These are phyloP conservation scores for Notolepis coatsorum DNA, from an alignment of 2,797 vertebrate genomes.

Conservation along the genomic window DNA sequence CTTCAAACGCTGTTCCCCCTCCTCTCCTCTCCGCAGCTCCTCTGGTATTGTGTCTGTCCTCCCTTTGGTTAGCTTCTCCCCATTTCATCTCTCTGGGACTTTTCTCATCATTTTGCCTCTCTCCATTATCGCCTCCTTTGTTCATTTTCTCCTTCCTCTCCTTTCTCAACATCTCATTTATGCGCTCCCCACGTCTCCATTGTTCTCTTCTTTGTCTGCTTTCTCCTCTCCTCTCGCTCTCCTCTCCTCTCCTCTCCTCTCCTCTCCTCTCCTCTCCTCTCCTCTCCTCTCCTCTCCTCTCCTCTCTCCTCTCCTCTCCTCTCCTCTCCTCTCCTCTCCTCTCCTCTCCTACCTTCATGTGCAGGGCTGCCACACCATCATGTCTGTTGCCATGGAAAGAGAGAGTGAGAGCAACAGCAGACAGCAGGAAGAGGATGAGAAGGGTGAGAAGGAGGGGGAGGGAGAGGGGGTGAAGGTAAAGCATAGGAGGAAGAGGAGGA, in stretches of 20 bases:
- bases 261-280: not conserved
- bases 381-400: conserved; percentile 77
- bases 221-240: conserved; percentile 8
- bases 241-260: conserved; percentile 8
- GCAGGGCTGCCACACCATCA: conserved; percentile 46
- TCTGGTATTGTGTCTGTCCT: conserved; percentile 41
- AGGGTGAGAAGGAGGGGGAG: conserved; percentile 20
- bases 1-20: conserved; percentile 55
- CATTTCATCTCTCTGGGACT: too few relatives aligned
- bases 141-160: conserved; percentile 28
- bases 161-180: not conserved
- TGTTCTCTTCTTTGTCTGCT: not conserved
- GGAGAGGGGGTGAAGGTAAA: conserved; percentile 23
- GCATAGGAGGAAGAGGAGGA: not conserved
- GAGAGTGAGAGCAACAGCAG: conserved; percentile 59
- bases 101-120: too few relatives aligned
- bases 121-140: too few relatives aligned
- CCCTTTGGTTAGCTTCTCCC: too few relatives aligned
- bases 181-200: not conserved
- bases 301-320: not conserved
- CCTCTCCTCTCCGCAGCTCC: conserved; percentile 40
- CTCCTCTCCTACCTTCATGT: conserved; percentile 26
- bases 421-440: conserved; percentile 27
- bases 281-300: not conserved
- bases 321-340: conserved; percentile 3